Base-by-base conservation (phyloP, 2,113 vertebrate genomes). In the Trachemys scripta region DNA sequence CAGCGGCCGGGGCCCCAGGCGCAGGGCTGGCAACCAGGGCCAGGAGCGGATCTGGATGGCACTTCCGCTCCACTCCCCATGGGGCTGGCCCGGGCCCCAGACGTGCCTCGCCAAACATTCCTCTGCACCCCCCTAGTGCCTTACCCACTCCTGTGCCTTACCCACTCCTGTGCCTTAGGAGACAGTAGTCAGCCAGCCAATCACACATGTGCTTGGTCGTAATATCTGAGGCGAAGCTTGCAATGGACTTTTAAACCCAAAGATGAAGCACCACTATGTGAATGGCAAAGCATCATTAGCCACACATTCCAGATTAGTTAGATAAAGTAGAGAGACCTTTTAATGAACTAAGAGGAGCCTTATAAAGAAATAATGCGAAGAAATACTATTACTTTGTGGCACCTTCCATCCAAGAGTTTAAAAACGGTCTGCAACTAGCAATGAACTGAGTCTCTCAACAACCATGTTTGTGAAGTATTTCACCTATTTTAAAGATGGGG, bases 261-360 rank as follows among this genome's bases (percentile, higher is more conserved):
- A 91, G 88, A 96, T 95, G 96, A 97, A 97, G 95, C 87, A 92
- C 78, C 78, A 93, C 97, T 97, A 96, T 95, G 95, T 97, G 89
- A 85, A 91, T 94, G 87, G 92, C 85, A 92, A 91, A 82, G 94
- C 83, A 84, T 84, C 96, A 93, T 85, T 65, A 16, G 29, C 29
- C 59, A 35, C 59, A 81, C 92, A 87, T 96, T 97, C 94, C 92
- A 1, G 0, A 97, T 94, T 95, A 96, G 97, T 97, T 97, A 96
- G 96, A 90, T 0, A 94, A 95, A 95, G 97, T 95, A 92, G 93
- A 0, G 2, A 88, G 51, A 65, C 31, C 89, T 78, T 0, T 3
- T 87, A 92, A 72, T 51, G 85, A 94, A 65, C 59, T 65, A 31
- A 97, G 85, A 92, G 94, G 88, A 90, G 91, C 65, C 90, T 93